phyloP scores from a whole-genome alignment of 2,113 vertebrate genomes.

The Andinoacara biseriatus region DNA sequence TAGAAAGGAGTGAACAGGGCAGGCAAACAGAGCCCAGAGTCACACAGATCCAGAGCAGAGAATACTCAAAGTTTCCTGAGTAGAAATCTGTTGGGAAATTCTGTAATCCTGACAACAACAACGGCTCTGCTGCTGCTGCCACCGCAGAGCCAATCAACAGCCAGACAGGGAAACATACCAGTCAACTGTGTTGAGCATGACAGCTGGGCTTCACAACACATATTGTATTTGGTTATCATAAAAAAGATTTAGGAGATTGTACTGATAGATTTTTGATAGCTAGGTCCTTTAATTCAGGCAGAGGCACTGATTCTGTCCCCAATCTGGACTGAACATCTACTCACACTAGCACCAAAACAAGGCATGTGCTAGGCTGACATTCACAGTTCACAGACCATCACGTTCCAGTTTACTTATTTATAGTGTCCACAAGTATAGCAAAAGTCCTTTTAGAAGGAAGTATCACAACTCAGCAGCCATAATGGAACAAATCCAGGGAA shows the following conservation, averaged over 20 bases:
- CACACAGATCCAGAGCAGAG: neutral
- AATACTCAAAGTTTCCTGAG: neutral
- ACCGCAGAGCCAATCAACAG: neutral
- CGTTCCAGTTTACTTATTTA: neutral
- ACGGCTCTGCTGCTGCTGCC: too few species aligned
- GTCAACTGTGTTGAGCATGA: too few species aligned
- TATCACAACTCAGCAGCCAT: neutral
- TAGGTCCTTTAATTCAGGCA: neutral
- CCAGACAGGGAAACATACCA: neutral
- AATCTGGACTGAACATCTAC: neutral
- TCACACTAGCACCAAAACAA: neutral
- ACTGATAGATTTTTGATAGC: neutral
- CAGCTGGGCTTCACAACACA: neutral
- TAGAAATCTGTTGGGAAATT: neutral
- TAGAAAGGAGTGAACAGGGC: slow-evolving; percentile 18
- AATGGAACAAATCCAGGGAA: neutral
- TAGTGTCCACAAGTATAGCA: neutral
- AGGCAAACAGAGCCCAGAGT: neutral
- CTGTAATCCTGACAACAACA: too few species aligned
- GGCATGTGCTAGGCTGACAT: neutral
- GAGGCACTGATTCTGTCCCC: neutral
- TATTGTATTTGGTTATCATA: neutral
- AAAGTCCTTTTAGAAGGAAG: neutral
- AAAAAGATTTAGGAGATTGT: neutral
- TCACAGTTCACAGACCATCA: neutral